Base-by-base conservation (phyloP, 2,113 vertebrate species). In the Illadopsis cleaveri region DNA sequence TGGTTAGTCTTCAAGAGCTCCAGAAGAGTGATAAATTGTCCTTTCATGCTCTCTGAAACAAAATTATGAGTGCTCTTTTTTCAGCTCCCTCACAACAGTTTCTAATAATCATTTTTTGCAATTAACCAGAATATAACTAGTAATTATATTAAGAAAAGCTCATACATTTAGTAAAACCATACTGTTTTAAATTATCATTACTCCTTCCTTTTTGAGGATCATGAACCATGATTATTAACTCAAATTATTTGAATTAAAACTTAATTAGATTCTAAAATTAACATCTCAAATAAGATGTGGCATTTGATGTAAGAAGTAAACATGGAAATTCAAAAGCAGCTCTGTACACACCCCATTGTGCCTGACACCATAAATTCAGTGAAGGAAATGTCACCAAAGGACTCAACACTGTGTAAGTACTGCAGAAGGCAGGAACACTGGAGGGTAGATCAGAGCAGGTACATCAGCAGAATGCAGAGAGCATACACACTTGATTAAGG, bases 201-300 rank as follows among this genome's bases (percentile, higher is more conserved):
- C 24, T 84, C 82, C 86, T 69, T 82, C 60, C 68, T 85, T 97
- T 97, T 81, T 82, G 70, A 68, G 57, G 54, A 45, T 71, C 65
- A n/a, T 65, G 83, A 93, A 94, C 82, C 93, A 85, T 95, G 89
- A 83, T 97, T 84, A 96, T 87, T 90, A 97, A 85, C 76, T 94
- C 53, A 84, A 97, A 96, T 96, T 69, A 97, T 91, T 97, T 97
- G 94, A 96, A 89, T 96, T 96, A 97, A 93, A 97, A 64, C 64
- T 83, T 83, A 56, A 86, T 94, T 95, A 96, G 68, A 53, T 96
- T 94, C 90, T 76, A 70, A 97, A 96, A 97, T 97, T 96, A 96
- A 35, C 90, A 90, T 92, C 93, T 89, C 89, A 97, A 95, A 94
- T 86, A 71, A 94, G 70, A 96, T 82, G 68, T 92, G 31, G 20